phyloP scores from a whole-genome alignment of 2,797 vertebrate species.

The Platalea minor region DNA sequence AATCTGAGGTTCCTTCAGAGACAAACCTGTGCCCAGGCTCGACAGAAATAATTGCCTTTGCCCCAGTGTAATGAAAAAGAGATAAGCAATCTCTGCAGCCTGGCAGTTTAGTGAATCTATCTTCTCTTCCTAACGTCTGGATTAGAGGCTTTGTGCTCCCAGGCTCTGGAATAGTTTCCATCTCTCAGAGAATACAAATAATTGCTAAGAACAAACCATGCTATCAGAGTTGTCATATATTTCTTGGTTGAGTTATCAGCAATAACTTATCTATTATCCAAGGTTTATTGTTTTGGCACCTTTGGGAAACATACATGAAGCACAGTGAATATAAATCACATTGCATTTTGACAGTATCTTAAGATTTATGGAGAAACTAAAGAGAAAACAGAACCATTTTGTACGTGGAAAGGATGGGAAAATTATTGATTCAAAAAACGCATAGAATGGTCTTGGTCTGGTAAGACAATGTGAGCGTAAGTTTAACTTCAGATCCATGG shows the following conservation, averaged over 20 bases:
- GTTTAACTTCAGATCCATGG: not conserved
- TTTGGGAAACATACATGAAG: constrained; percentile 32
- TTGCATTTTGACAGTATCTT: constrained; percentile 18
- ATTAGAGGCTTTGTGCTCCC: constrained; percentile 33
- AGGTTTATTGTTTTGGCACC: constrained; percentile 50
- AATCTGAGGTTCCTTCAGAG: not conserved
- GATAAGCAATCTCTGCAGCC: constrained; percentile 7
- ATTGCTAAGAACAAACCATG: not conserved
- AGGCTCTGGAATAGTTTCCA: constrained; percentile 11
- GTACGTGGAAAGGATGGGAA: not conserved
- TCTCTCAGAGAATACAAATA: constrained; percentile 52
- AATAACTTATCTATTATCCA: constrained; percentile 42
- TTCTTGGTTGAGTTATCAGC: constrained; percentile 58
- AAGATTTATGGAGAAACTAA: constrained; percentile 28
- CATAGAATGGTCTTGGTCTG: not conserved
- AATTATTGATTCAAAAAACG: not conserved
- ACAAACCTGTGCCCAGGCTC: not conserved
- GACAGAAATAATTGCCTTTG: constrained; percentile 37
- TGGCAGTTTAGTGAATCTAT: not conserved
- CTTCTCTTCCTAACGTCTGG: not conserved
- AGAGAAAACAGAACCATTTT: constrained; percentile 2
- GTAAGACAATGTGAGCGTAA: not conserved
- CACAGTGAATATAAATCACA: constrained; percentile 39
- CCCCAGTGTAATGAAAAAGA: not conserved
- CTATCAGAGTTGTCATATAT: constrained; percentile 35